phyloP scores from a whole-genome alignment of 1,140 invertebrate genomes.

The Panagrolaimus sp. region DNA sequence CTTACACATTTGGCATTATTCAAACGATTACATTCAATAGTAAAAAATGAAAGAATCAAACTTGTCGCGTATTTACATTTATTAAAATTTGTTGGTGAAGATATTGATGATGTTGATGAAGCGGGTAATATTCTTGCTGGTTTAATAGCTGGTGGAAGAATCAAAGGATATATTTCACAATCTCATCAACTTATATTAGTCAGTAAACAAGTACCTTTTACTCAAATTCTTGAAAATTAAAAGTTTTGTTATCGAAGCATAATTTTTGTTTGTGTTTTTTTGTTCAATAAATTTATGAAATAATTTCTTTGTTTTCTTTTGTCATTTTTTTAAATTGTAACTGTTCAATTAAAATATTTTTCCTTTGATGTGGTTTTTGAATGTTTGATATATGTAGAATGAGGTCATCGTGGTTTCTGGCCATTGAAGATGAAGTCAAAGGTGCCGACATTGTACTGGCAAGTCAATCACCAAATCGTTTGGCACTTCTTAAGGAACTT shows the following conservation, averaged over 20 bases:
- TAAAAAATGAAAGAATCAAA: not conserved
- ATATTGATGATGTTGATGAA: not conserved
- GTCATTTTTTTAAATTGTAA: too few relatives aligned
- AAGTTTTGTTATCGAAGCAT: too few relatives aligned
- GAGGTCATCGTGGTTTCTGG: conserved; percentile 68
- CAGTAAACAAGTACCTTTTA: conserved; percentile 93
- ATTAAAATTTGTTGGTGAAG: not conserved
- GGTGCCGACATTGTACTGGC: conserved; percentile 42
- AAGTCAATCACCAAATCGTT: conserved; percentile 46
- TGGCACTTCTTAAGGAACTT: conserved; percentile 48
- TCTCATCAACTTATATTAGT: conserved; percentile 93
- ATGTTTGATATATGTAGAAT: too few relatives aligned
- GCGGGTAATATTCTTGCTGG: not conserved
- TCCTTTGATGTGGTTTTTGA: too few relatives aligned
- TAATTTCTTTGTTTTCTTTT: too few relatives aligned
- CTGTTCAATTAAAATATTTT: too few relatives aligned
- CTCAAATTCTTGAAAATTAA: conserved; percentile 56
- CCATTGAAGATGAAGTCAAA: conserved; percentile 12
- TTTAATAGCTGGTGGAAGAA: conserved; percentile 28
- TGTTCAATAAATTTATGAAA: too few relatives aligned
- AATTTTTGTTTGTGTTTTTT: too few relatives aligned
- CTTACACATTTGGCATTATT: conserved; percentile 64
- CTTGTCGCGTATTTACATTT: not conserved
- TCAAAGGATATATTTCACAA: conserved; percentile 90
- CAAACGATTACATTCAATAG: not conserved